Percentiles rank a stretch among this genome's conserved stretches.
These are phyloP conservation scores for Enteromius thamalakanensis DNA, from an alignment of 2,797 vertebrate species.

Conservation along the genomic window DNA sequence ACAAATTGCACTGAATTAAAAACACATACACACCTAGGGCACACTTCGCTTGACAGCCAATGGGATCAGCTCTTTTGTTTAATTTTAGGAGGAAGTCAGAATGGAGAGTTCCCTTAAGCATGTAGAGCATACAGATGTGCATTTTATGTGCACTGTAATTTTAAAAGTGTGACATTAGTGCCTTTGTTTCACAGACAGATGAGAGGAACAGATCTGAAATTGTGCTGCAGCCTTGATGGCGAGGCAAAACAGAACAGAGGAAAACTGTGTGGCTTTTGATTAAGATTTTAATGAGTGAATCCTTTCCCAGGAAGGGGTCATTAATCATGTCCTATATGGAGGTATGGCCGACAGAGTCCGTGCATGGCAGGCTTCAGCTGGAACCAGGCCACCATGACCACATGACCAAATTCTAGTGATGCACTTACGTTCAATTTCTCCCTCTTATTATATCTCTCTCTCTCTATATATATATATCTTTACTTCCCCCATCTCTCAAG, in stretches of 20 bases:
- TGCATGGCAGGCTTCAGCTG: constrained; percentile 75
- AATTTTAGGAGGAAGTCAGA: not conserved
- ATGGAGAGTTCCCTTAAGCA: constrained; percentile 30
- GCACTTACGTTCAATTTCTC: not conserved
- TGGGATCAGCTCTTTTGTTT: too few species aligned
- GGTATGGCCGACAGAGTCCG: constrained; percentile 53
- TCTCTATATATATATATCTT: not conserved
- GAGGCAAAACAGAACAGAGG: constrained; percentile 46
- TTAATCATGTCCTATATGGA: constrained; percentile 77
- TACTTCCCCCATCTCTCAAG: constrained; percentile 52
- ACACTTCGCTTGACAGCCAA: not conserved
- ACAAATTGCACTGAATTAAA: not conserved
- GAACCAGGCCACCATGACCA: constrained; percentile 70
- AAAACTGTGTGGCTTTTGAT: constrained; percentile 63
- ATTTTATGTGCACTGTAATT: constrained; percentile 19
- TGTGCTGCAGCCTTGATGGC: constrained; percentile 32
- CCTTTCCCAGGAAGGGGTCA: constrained; percentile 68
- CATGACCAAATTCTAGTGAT: constrained; percentile 53
- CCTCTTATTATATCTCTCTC: constrained; percentile 51
- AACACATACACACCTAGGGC: not conserved
- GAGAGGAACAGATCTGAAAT: constrained; percentile 48
- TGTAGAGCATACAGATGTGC: constrained; percentile 8
- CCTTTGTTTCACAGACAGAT: constrained; percentile 25
- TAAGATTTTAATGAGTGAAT: constrained; percentile 69
- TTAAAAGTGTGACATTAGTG: constrained; percentile 48